A percentile compares a stretch with the other conserved stretches of the same genome.
Evolutionary conservation across 2,797 vertebrate species (phyloP).

Genomic region (Anguilla pacifica): DNA sequence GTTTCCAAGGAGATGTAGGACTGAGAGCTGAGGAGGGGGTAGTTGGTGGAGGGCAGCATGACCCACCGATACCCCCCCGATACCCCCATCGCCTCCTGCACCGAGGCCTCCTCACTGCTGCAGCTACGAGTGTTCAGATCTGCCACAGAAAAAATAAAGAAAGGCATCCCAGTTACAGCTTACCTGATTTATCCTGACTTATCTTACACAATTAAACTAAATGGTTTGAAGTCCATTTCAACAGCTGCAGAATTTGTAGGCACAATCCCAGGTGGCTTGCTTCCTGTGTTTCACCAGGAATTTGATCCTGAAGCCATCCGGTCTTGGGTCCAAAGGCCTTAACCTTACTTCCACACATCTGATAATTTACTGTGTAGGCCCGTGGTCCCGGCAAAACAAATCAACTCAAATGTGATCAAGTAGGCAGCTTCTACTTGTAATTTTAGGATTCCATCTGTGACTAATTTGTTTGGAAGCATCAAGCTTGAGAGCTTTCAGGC

Average conservation of each 20-base stretch:
- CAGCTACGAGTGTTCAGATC: constrained; percentile 67
- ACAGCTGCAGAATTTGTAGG: neutral
- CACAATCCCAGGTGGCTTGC: neutral
- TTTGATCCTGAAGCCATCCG: neutral
- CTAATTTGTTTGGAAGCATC: neutral
- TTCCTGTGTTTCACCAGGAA: neutral
- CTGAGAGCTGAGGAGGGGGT: constrained; percentile 59
- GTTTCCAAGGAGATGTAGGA: constrained; percentile 66
- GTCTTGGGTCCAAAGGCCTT: neutral
- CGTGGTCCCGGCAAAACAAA: neutral
- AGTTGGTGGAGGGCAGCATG: constrained; percentile 41
- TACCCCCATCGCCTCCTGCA: constrained; percentile 44
- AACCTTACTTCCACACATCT: neutral
- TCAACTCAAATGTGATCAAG: neutral
- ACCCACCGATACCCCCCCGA: constrained; percentile 49
- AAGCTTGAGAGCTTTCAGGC: neutral
- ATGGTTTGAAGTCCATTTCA: neutral
- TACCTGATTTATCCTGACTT: neutral
- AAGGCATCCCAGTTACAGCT: neutral
- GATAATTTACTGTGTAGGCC: neutral
- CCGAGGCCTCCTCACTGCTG: constrained; percentile 57
- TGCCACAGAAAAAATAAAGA: constrained; percentile 46
- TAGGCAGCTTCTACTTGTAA: neutral
- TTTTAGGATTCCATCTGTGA: neutral
- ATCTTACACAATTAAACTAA: neutral